These are phyloP conservation scores for Rhinopomastus cyanomelas DNA, from an alignment of 2,113 vertebrate species.

Conservation along the genomic window DNA sequence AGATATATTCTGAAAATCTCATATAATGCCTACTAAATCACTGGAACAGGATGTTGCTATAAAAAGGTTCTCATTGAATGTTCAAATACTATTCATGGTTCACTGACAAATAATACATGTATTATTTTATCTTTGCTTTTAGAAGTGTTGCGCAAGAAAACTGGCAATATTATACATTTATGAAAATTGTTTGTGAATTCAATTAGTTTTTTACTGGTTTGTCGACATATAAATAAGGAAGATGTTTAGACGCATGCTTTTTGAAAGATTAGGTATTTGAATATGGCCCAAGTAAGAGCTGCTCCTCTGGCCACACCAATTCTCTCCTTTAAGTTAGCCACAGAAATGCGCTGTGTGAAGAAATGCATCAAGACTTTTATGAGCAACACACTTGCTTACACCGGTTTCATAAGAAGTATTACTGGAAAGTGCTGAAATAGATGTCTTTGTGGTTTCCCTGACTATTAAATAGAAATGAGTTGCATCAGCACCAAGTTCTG, in stretches of 20 bases:
- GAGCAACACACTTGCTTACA: neutral
- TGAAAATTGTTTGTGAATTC: neutral
- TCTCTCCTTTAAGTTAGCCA: slow-evolving; percentile 2
- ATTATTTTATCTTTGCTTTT: neutral
- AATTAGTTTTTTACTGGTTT: neutral
- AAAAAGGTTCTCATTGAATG: neutral
- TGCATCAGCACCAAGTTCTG: neutral
- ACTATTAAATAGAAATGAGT: neutral
- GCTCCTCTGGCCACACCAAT: neutral
- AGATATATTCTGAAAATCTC: neutral
- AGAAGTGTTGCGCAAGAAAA: neutral
- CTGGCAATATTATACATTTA: neutral
- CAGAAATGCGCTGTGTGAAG: neutral
- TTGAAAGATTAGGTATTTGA: neutral
- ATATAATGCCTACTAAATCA: neutral
- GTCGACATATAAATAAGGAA: neutral
- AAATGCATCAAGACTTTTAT: neutral
- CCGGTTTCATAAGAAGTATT: neutral
- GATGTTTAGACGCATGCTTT: neutral
- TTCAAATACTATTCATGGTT: neutral
- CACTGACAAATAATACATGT: neutral
- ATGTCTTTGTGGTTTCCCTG: slow-evolving; percentile 11
- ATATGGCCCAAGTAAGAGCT: neutral
- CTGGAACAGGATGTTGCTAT: neutral
- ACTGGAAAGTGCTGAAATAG: neutral